A percentile compares a stretch with the other conserved stretches of the same genome.
Conservation (phyloP, 1,140 invertebrate genomes). For the Meloidogyne chitwoodi region DNA sequence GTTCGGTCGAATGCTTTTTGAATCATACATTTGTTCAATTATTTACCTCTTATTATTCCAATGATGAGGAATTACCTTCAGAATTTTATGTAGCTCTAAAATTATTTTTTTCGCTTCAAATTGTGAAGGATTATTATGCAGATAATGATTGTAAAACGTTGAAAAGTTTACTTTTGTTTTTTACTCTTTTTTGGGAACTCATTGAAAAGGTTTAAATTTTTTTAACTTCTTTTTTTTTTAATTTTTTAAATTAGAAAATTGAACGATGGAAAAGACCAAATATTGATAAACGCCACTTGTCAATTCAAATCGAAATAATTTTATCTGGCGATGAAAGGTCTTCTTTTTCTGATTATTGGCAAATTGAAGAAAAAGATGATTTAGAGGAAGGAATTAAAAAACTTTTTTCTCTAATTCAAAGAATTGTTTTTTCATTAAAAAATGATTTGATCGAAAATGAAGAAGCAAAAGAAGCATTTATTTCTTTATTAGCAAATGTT, state of each 20-base stretch:
- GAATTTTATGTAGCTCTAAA: conserved; percentile 30
- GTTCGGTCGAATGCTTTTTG: not conserved
- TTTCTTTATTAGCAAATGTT: conserved; percentile 31
- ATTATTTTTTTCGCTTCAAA: conserved; percentile 21
- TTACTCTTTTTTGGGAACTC: conserved; percentile 27
- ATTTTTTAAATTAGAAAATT: conserved; percentile 13
- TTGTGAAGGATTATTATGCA: not conserved
- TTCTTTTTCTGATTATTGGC: not conserved
- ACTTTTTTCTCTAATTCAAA: conserved; percentile 18
- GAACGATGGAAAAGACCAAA: conserved; percentile 6
- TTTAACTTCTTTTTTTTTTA: not conserved
- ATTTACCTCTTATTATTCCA: conserved; percentile 16
- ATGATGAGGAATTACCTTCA: conserved; percentile 16
- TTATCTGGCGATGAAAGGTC: not conserved
- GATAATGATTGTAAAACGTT: conserved; percentile 36
- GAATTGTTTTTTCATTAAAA: conserved; percentile 20
- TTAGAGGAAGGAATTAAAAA: conserved; percentile 30
- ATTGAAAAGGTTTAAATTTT: conserved; percentile 23
- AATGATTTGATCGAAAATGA: not conserved
- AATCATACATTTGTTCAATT: conserved; percentile 13
- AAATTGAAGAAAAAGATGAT: conserved; percentile 14
- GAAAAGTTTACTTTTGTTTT: conserved; percentile 37
- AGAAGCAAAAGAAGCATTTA: conserved; percentile 3
- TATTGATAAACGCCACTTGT: conserved; percentile 19
- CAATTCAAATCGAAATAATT: conserved; percentile 18